phyloP scores from a whole-genome alignment of 1,140 invertebrate genomes.

The Planococcus citri region DNA sequence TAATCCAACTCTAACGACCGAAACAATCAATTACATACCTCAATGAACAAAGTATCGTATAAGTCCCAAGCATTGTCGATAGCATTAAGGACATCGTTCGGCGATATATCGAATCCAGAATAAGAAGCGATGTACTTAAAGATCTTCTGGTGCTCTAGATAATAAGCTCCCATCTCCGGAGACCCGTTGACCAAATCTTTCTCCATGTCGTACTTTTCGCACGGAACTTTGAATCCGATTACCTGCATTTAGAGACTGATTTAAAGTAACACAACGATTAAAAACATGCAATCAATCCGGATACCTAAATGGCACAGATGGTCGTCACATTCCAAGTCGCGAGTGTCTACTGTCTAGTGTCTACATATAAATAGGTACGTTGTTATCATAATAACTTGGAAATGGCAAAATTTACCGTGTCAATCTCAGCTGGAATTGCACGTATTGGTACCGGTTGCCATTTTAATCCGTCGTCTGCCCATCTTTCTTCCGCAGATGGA shows the following conservation, averaged over 20 bases:
- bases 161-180: not conserved
- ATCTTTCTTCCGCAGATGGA: slow-evolving; percentile 41
- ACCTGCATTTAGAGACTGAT: not conserved
- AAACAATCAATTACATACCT: slow-evolving; percentile 4
- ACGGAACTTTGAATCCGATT: slow-evolving; percentile 17
- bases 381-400: too few relatives aligned
- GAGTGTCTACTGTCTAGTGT: too few relatives aligned
- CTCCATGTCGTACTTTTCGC: slow-evolving; percentile 21
- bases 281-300: not conserved
- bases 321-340: too few relatives aligned
- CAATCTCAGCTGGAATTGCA: slow-evolving; percentile 50
- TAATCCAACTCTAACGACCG: too few relatives aligned
- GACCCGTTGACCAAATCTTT: slow-evolving; percentile 1
- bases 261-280: slow-evolving; percentile 8
- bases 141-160: not conserved
- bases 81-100: not conserved
- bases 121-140: slow-evolving; percentile 17
- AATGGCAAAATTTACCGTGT: slow-evolving; percentile 40
- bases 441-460: slow-evolving; percentile 90
- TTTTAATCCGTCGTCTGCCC: slow-evolving; percentile 46
- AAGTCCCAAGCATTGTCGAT: slow-evolving; percentile 2
- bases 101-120: slow-evolving; percentile 3
- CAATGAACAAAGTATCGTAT: slow-evolving; percentile 22
- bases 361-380: too few relatives aligned
- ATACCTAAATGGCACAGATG: too few relatives aligned